Evolutionary conservation across 2,113 vertebrate species (phyloP).

Genomic region (Leucosticte australis): DNA sequence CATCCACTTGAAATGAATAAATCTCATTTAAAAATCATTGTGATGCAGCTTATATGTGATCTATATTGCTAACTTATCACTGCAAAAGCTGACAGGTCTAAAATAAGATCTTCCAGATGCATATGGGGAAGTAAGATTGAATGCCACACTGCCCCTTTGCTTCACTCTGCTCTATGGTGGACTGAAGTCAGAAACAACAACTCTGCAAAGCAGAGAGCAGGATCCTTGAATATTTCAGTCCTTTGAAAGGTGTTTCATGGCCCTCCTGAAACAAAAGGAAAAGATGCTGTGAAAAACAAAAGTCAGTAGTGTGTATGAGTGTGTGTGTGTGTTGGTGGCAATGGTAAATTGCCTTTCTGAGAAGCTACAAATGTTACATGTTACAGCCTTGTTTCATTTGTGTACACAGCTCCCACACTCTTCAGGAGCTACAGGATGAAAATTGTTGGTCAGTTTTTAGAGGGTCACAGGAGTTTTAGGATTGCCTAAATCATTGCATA

Average conservation of each 20-base stretch:
- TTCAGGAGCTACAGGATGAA: neutral
- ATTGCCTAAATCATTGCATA: neutral
- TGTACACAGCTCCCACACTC: neutral
- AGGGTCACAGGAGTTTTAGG: neutral
- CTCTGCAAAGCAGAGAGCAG: neutral
- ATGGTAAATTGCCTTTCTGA: neutral
- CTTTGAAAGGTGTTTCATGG: neutral
- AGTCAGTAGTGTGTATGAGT: neutral
- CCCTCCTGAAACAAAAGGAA: neutral
- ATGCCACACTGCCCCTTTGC: neutral
- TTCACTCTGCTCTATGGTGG: neutral
- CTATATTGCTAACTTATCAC: constrained; percentile 35
- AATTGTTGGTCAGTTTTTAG: neutral
- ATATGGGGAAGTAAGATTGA: neutral
- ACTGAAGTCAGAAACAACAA: neutral
- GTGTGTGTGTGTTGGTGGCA: accelerated
- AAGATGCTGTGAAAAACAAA: neutral
- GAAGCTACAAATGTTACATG: neutral
- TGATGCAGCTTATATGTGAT: constrained; percentile 19
- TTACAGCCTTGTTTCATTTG: neutral
- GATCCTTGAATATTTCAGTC: neutral
- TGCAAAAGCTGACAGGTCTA: neutral
- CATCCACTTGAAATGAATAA: constrained; percentile 56
- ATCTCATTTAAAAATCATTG: constrained; percentile 56
- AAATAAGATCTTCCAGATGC: constrained; percentile 23